Conservation (phyloP, 1,140 invertebrate genomes). For the Sinella curviseta region DNA sequence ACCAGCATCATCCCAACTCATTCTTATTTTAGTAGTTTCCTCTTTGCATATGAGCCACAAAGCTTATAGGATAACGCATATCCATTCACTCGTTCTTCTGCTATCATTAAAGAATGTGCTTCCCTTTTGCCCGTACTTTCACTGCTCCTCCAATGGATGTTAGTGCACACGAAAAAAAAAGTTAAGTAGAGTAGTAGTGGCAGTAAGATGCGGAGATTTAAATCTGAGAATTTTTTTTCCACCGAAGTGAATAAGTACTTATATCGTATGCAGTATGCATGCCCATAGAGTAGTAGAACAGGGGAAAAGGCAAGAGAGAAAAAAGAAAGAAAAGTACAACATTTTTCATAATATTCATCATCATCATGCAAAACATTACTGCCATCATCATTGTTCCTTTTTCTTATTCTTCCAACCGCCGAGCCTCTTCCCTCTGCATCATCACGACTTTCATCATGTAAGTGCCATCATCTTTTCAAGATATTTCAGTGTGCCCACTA, state of each 20-base stretch:
- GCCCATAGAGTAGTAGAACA: too few species aligned
- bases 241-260: too few species aligned
- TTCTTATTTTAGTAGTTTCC: not conserved
- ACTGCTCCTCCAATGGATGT: too few species aligned
- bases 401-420: not conserved
- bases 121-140: too few species aligned
- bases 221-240: too few species aligned
- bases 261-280: too few species aligned
- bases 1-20: too few species aligned
- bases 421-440: not conserved
- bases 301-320: too few species aligned
- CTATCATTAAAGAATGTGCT: not conserved
- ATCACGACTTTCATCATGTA: constrained; percentile 6
- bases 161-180: too few species aligned
- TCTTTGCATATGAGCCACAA: not conserved
- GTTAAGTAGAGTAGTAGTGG: too few species aligned
- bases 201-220: not conserved
- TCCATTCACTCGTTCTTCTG: too few species aligned
- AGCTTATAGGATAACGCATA: not conserved
- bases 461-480: constrained; percentile 10
- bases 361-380: constrained; percentile 9
- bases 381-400: not conserved
- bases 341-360: constrained; percentile 17
- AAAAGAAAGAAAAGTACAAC: too few species aligned
- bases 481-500: not conserved